Percentiles rank a stretch among this genome's conserved stretches.
phyloP scores from a whole-genome alignment of 2,797 vertebrate species.

The Percopsis omiscomaycus region DNA sequence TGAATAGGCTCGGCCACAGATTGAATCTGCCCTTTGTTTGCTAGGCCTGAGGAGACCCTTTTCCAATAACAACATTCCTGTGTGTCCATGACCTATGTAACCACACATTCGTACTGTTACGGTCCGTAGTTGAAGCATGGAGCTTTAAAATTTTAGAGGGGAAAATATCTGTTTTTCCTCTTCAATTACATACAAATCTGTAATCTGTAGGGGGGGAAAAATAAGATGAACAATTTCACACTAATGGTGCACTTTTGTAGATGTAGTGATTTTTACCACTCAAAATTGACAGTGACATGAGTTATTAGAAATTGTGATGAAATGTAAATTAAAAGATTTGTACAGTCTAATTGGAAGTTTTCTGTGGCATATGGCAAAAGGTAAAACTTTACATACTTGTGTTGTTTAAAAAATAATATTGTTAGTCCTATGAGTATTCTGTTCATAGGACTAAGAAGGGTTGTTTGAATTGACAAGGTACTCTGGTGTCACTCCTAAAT shows the following conservation, averaged over 20 bases:
- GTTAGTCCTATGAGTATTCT: constrained; percentile 22
- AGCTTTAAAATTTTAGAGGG: constrained; percentile 39
- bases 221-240: constrained; percentile 44
- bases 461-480: constrained; percentile 41
- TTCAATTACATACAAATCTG: constrained; percentile 26
- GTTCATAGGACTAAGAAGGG: constrained; percentile 24
- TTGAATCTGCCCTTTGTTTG: constrained; percentile 80
- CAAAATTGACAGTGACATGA: constrained; percentile 53
- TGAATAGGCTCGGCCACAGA: constrained; percentile 77
- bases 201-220: constrained; percentile 19
- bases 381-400: constrained; percentile 63
- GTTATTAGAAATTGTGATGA: constrained; percentile 50
- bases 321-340: constrained; percentile 51
- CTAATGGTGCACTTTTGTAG: constrained; percentile 61
- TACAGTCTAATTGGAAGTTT: constrained; percentile 58
- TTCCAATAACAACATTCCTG: constrained; percentile 80
- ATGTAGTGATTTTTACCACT: constrained; percentile 59
- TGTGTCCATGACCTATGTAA: constrained; percentile 69
- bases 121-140: constrained; percentile 48
- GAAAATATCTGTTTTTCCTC: constrained; percentile 38
- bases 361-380: constrained; percentile 49
- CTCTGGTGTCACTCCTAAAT: constrained; percentile 37
- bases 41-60: constrained; percentile 71
- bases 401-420: constrained; percentile 48
- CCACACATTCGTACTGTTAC: constrained; percentile 69